Base-by-base conservation (phyloP, 2,888 invertebrate species). In the Shargacucullia verbasci region DNA sequence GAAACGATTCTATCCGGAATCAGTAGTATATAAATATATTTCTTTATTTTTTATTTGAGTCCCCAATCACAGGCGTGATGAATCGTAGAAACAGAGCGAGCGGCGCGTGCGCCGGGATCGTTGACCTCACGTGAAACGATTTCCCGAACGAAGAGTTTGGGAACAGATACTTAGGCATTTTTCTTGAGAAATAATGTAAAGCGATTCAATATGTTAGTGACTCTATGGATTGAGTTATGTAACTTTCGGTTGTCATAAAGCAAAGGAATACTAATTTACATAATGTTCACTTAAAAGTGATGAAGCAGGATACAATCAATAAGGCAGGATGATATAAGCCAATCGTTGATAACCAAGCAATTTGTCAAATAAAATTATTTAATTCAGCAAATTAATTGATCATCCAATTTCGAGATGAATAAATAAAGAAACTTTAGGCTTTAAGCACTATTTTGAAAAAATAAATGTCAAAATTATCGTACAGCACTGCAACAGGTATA, bases 11-110 rank as follows among this genome's bases (percentile, higher is more conserved):
- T 45, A 49, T 66, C 57, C 57, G 41, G 64, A 58, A 55, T 67
- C 60, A 47, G 56, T 55, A 59, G 64, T 63, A 35, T 59, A 61
- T 59, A 55, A 33, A 48, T 50, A 62, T 70, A 43, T 59, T 49
- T 69, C 70, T 73, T 77, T 70, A 53, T 69, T 71, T 73, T 77
- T 70, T 61, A 60, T 64, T 64, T 47, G 61, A 64, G 68, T 75
- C 77, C 76, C 78, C 76, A 71, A 74, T 76, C 67, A 55, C 63
- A 57, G 66, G 77, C 82, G 81, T 84, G 84, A 84, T 87, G 85
- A 86, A 84, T 85, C 76, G 84, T 81, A 82, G 84, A 83, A 87
- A 86, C 83, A 81, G 82, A 81, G 78, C 81, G 59, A 60, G 62
- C 78, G 66, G 80, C 83, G 83, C 85, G 81, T 80, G 83, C 85